phyloP scores from a whole-genome alignment of 2,888 invertebrate species.

The Mythimna albipuncta region DNA sequence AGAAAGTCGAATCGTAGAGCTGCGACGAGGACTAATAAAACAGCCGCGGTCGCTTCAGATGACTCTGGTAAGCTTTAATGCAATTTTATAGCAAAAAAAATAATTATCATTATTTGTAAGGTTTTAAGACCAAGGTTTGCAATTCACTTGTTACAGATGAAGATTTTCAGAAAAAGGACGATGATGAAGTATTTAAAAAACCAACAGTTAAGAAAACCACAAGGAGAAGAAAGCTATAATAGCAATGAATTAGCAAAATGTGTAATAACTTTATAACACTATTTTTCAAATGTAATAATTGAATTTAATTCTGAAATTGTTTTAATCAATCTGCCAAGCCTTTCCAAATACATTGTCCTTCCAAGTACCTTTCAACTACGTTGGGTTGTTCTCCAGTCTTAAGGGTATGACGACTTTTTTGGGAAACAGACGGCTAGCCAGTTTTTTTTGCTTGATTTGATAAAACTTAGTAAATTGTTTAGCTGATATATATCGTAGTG shows the following conservation, averaged over 20 bases:
- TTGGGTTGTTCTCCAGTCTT: neutral
- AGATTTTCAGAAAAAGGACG: conserved; percentile 79
- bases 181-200: conserved; percentile 87
- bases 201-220: conserved; percentile 81
- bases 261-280: conserved; percentile 4
- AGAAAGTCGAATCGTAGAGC: conserved; percentile 82
- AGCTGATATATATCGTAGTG: too few relatives aligned
- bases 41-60: conserved; percentile 74
- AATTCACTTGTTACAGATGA: conserved; percentile 77
- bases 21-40: conserved; percentile 73
- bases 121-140: neutral
- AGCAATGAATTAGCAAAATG: neutral
- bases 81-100: neutral
- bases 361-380: neutral
- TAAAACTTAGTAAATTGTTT: too few relatives aligned
- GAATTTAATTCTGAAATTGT: neutral
- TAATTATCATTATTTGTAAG: neutral
- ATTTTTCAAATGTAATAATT: conserved; percentile 15
- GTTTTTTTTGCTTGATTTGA: too few relatives aligned
- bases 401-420: too few relatives aligned
- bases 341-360: neutral
- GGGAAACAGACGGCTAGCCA: too few relatives aligned
- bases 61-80: conserved; percentile 80
- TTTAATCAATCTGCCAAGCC: neutral
- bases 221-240: conserved; percentile 78